These are phyloP conservation scores for Conops quadrifasciatus DNA, from an alignment of 2,888 invertebrate species.

Conservation along the genomic window DNA sequence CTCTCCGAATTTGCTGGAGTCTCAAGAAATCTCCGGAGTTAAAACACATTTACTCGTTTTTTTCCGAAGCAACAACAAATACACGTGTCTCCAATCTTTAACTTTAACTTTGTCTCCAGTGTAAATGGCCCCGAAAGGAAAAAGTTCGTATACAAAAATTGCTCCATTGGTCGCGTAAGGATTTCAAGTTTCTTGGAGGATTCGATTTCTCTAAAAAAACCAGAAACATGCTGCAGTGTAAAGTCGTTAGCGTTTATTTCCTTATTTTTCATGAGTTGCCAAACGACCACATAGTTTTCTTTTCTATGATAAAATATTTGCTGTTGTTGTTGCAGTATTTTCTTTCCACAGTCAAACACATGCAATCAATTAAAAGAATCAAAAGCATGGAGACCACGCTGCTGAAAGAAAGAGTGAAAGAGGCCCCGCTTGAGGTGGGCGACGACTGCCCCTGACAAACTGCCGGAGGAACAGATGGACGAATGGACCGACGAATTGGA, in stretches of 20 bases:
- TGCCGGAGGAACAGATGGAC: background rate
- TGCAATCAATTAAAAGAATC: slow-evolving; percentile 27
- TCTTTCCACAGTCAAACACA: background rate
- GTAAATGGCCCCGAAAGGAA: no score
- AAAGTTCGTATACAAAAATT: no score
- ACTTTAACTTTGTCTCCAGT: no score
- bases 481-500: background rate
- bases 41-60: no score
- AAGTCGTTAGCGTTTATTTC: background rate
- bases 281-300: background rate
- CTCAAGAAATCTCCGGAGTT: no score
- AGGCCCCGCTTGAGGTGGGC: background rate
- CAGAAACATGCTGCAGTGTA: background rate
- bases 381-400: background rate
- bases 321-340: background rate
- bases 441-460: background rate
- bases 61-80: no score
- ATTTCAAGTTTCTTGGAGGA: no score
- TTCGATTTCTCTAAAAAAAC: no score
- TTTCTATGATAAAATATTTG: slow-evolving; percentile 8
- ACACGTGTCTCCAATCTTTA: no score
- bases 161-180: no score
- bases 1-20: no score
- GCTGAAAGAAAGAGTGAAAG: background rate
- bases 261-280: background rate